These are phyloP conservation scores for Chironex yamaguchii DNA, from an alignment of 30 jellyfish, hydroid and myxozoan species.

Conservation along the genomic window DNA sequence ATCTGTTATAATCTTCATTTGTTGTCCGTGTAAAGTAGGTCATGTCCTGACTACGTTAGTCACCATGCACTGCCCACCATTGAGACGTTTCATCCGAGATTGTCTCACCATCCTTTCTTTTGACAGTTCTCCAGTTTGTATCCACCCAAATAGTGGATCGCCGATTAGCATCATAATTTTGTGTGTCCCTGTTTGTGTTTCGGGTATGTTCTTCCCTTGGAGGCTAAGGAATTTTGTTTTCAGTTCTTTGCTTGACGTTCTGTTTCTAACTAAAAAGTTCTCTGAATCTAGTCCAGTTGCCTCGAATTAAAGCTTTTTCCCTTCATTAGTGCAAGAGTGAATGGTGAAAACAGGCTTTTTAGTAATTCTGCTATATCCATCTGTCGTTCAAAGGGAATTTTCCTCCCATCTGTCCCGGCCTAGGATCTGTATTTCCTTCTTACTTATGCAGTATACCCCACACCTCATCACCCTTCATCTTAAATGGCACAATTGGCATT, in stretches of 20 bases:
- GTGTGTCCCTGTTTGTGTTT: constrained; percentile 34
- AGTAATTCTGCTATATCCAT: constrained; percentile 1
- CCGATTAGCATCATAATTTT: constrained; percentile 50
- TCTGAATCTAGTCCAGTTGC: constrained; percentile 37
- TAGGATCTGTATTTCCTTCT: not conserved
- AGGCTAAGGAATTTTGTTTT: constrained; percentile 23
- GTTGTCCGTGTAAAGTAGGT: constrained; percentile 53
- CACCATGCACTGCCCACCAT: constrained; percentile 68
- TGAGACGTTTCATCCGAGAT: constrained; percentile 52
- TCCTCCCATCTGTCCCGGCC: constrained; percentile 34
- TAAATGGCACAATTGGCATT: constrained; percentile 46
- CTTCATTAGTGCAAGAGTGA: constrained; percentile 3
- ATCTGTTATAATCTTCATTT: constrained; percentile 27
- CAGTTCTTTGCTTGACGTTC: constrained; percentile 53
- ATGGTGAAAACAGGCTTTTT: constrained; percentile 39
- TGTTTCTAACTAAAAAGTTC: constrained; percentile 19
- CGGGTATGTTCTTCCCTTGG: constrained; percentile 42
- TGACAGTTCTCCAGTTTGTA: constrained; percentile 55
- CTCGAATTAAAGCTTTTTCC: constrained; percentile 44
- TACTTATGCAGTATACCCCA: constrained; percentile 38
- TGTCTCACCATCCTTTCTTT: constrained; percentile 37
- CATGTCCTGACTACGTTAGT: not conserved
- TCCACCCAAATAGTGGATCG: constrained; percentile 46
- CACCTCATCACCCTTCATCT: constrained; percentile 23
- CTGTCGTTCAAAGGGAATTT: constrained; percentile 26